Evolutionary conservation across 2,888 invertebrate species (phyloP), one percentile per base, ranked within the genome.

Genomic region (Stegana nigrithorax): DNA sequence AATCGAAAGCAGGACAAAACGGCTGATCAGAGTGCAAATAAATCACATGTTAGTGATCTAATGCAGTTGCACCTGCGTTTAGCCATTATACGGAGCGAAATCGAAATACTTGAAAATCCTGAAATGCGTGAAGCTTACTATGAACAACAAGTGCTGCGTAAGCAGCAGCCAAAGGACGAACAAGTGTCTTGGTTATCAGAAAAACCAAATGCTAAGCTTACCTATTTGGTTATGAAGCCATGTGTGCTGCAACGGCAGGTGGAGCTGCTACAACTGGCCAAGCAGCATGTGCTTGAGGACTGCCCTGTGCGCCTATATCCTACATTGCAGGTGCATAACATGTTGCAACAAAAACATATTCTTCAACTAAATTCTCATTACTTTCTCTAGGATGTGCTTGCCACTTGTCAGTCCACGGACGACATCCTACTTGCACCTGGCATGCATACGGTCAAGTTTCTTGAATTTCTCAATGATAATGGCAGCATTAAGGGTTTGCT

Each of bases 91-190:
- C 88, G 88, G 65, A 87, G 85, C 36, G 89, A 90, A 70, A 86
- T 90, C 67, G 89, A 89, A 65, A 85, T 90, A 17, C 76, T 89
- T 0, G 90, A 90, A 73, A 89, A 90, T 83, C 89, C 89, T 1
- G 81, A 87, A 23, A 86, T 90, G 83, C 83, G 90, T 57, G 85
- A 86, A n/a, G 86, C 89, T 39, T 84, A 81, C 62, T 81, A 82
- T 51, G 78, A 81, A 39, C 56, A n/a, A n/a, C n/a, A n/a, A n/a
- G n/a, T n/a, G n/a, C n/a, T n/a, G n/a, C n/a, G n/a, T n/a, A n/a
- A n/a, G n/a, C n/a, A n/a, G n/a, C n/a, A n/a, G n/a, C n/a, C n/a
- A n/a, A n/a, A n/a, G n/a, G n/a, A n/a, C n/a, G n/a, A n/a, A n/a
- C n/a, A n/a, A n/a, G n/a, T n/a, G n/a, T n/a, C n/a, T n/a, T n/a